Evolutionary conservation across 2,888 invertebrate genomes (phyloP).

Genomic region (Timandra comae): DNA sequence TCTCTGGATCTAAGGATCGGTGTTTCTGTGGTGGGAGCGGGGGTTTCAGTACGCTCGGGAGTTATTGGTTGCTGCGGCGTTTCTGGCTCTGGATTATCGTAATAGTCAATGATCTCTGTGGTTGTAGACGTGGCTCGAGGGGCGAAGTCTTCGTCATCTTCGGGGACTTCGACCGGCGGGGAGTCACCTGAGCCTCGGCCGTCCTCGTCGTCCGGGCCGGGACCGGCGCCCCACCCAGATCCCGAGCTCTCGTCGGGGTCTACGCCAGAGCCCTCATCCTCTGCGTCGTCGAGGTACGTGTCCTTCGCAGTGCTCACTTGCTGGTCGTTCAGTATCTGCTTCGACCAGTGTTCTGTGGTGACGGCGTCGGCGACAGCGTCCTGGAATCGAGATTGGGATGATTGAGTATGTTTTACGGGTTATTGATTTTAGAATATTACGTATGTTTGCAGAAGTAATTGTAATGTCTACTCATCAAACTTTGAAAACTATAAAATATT

Average conservation of each 20-base stretch:
- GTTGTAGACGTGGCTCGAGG: slow-evolving; percentile 27
- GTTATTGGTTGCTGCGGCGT: slow-evolving; percentile 6
- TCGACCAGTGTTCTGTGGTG: slow-evolving; percentile 45
- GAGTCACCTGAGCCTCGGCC: slow-evolving; percentile 65
- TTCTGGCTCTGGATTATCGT: slow-evolving; percentile 23
- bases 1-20: slow-evolving; percentile 41
- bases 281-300: slow-evolving; percentile 83
- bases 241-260: slow-evolving; percentile 90
- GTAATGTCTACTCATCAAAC: too few relatives aligned
- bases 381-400: slow-evolving; percentile 41
- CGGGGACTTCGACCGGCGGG: slow-evolving; percentile 35
- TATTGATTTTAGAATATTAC: too few relatives aligned
- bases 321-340: slow-evolving; percentile 57
- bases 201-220: slow-evolving; percentile 87
- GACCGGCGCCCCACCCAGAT: slow-evolving; percentile 84
- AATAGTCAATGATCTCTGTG: slow-evolving; percentile 20
- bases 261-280: slow-evolving; percentile 81
- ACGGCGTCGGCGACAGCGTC: slow-evolving; percentile 47
- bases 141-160: slow-evolving; percentile 68
- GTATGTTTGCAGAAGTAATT: too few relatives aligned
- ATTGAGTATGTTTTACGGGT: too few relatives aligned
- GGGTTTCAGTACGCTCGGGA: slow-evolving; percentile 21
- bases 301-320: slow-evolving; percentile 73
- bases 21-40: slow-evolving; percentile 28
- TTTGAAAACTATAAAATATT: too few relatives aligned